Conservation (phyloP, 1,140 invertebrate genomes). For the Drosophila rhopaloa region DNA sequence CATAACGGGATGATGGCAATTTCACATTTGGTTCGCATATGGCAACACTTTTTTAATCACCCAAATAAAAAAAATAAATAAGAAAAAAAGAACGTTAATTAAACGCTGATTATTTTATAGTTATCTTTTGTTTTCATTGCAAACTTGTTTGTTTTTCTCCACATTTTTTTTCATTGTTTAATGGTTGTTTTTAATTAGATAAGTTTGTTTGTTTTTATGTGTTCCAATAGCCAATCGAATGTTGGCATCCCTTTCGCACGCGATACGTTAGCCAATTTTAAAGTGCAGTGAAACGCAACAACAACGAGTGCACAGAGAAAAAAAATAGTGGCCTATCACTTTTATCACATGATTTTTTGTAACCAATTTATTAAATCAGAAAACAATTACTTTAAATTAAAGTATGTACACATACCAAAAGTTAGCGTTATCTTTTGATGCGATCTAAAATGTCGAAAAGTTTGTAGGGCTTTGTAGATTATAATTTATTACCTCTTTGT, state of each 20-base stretch:
- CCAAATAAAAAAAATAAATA: constrained; percentile 12
- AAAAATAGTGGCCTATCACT: background rate
- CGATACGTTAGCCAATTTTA: constrained; percentile 37
- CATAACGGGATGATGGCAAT: background rate
- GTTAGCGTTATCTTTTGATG: too few relatives aligned
- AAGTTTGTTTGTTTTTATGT: constrained; percentile 20
- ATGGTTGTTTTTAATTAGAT: constrained; percentile 49
- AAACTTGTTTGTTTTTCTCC: constrained; percentile 27
- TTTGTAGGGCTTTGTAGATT: too few relatives aligned
- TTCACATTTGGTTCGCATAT: background rate
- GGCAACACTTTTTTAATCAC: constrained; percentile 11
- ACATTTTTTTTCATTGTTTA: constrained; percentile 20
- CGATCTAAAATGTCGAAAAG: too few relatives aligned
- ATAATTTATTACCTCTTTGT: too few relatives aligned
- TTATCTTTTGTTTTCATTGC: constrained; percentile 39
- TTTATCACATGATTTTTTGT: background rate
- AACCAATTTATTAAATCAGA: background rate
- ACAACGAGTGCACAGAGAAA: constrained; percentile 16
- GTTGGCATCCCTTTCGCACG: constrained; percentile 21
- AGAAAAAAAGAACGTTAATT: constrained; percentile 32
- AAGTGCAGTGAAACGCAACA: constrained; percentile 28
- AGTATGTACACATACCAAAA: too few relatives aligned
- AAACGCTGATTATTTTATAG: constrained; percentile 40
- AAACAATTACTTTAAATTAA: too few relatives aligned
- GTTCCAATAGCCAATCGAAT: constrained; percentile 10